A percentile compares a stretch with the other conserved stretches of the same genome.
Conservation (phyloP, 2,797 vertebrate genomes). For the Diplodus puntazzo region DNA sequence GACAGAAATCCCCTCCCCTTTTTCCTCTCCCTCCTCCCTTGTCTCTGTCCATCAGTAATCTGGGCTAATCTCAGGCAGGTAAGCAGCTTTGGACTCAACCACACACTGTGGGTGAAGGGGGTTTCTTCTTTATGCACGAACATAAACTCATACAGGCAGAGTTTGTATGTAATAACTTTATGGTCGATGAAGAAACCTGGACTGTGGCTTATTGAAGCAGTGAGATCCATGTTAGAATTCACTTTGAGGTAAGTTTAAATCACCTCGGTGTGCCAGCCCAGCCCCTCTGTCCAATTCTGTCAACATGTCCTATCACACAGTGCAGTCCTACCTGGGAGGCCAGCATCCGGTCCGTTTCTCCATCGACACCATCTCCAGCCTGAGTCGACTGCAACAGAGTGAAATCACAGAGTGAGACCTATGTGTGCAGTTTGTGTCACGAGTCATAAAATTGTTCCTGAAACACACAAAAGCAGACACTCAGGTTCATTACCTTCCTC, state of each 20-base stretch:
- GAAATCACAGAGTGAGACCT: not conserved
- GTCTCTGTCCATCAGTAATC: slow-evolving; percentile 78
- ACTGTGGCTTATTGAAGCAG: not conserved
- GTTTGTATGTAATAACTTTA: not conserved
- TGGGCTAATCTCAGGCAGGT: slow-evolving; percentile 84
- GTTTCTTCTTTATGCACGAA: slow-evolving; percentile 43
- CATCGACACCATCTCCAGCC: slow-evolving; percentile 64
- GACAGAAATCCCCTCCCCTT: slow-evolving; percentile 75
- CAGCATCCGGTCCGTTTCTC: slow-evolving; percentile 83
- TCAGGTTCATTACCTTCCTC: slow-evolving; percentile 65
- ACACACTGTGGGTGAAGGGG: slow-evolving; percentile 54
- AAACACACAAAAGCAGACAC: slow-evolving; percentile 24
- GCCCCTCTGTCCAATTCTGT: not conserved
- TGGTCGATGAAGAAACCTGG: not conserved
- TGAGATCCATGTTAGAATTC: not conserved
- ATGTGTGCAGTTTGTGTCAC: not conserved
- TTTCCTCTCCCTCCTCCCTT: slow-evolving; percentile 61
- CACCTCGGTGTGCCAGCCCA: slow-evolving; percentile 19
- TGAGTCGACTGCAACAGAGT: slow-evolving; percentile 56
- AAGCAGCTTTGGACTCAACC: slow-evolving; percentile 84
- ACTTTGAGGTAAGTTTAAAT: slow-evolving; percentile 29
- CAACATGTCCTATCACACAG: slow-evolving; percentile 54
- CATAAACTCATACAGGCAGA: slow-evolving; percentile 35
- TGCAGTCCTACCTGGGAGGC: slow-evolving; percentile 76
- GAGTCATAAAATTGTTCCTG: not conserved